Evolutionary conservation across 64 coral and sea anemone genomes (phyloP).

Genomic region (Dendrophyllia cribrosa): DNA sequence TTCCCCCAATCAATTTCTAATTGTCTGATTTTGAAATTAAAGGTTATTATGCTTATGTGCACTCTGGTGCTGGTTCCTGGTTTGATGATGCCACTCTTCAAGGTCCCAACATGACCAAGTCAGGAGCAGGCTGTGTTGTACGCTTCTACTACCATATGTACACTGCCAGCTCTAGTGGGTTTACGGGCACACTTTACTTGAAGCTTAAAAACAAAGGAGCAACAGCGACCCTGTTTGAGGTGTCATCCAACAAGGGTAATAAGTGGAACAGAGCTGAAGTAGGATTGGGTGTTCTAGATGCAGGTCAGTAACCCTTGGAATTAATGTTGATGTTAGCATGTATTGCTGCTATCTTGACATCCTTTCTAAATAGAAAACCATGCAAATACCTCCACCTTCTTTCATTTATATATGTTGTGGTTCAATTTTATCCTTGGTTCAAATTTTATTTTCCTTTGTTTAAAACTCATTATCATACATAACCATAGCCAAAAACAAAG

Average conservation of each 20-base stretch:
- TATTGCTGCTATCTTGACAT: no score
- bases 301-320: slow-evolving; percentile 31
- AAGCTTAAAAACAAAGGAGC: slow-evolving; percentile 82
- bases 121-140: slow-evolving; percentile 74
- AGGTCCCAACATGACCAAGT: slow-evolving; percentile 82
- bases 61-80: slow-evolving; percentile 84
- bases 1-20: no score
- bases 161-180: slow-evolving; percentile 26
- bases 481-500: no score
- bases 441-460: no score
- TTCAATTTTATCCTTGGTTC: no score
- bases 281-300: slow-evolving; percentile 81
- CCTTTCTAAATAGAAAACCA: no score
- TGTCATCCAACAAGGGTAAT: slow-evolving; percentile 61
- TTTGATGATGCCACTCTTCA: slow-evolving; percentile 75
- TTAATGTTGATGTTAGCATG: no score
- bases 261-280: slow-evolving; percentile 74
- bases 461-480: no score
- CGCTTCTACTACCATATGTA: slow-evolving; percentile 96
- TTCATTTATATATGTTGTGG: no score
- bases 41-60: slow-evolving; percentile 96
- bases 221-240: slow-evolving; percentile 66
- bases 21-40: not conserved
- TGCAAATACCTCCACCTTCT: no score
- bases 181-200: slow-evolving; percentile 38